Evolutionary conservation across 1,140 invertebrate genomes (phyloP), one percentile per base, ranked within the genome.

Genomic region (Bombus soroeensis): DNA sequence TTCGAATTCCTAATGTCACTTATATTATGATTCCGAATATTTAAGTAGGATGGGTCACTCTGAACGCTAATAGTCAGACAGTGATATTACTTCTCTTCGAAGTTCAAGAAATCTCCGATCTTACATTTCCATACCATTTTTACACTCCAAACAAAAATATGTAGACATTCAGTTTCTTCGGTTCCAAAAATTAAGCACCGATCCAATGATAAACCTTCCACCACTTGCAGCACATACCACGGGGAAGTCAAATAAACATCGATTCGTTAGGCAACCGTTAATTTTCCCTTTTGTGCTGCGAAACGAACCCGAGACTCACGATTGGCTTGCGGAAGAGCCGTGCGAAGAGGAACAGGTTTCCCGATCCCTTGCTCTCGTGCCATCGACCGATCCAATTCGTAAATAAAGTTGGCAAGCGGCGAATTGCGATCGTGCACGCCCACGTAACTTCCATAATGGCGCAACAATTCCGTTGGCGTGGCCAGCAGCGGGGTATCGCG

Each of bases 321-420:
- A 32, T 47, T 41, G 41, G 71, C 9, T 75, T 6, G 25, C 74
- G 81, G 81, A 76, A 68, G 74, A 77, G 62, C 39, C 32, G 73
- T 32, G 73, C 34, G 4, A 64, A 70, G 47, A 70, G 37, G n/a
- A 83, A 83, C 81, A 81, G 71, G 85, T 68, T 73, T 64, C 39
- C 78, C 70, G 72, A 76, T 83, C 72, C 41, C 74, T 75, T 83
- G 84, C 76, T 70, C 47, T 68, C 68, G 80, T 85, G 79, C 75
- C 88, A 83, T 89, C 86, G 88, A 88, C 87, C 91, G 89, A 91
- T 92, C 81, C 92, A 91, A 95, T 95, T 94, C 94, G 91, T 94
- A 94, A 95, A 95, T 95, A 94, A 95, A 95, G 94, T 95, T 93
- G 93, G 94, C 94, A 94, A 94, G 89, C 88, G 93, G 93, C 91